Evolutionary conservation across 35 echinoderm and acorn worm species (phyloP), one percentile per base, ranked within the genome.

Genomic region (Eucidaris tribuloides): DNA sequence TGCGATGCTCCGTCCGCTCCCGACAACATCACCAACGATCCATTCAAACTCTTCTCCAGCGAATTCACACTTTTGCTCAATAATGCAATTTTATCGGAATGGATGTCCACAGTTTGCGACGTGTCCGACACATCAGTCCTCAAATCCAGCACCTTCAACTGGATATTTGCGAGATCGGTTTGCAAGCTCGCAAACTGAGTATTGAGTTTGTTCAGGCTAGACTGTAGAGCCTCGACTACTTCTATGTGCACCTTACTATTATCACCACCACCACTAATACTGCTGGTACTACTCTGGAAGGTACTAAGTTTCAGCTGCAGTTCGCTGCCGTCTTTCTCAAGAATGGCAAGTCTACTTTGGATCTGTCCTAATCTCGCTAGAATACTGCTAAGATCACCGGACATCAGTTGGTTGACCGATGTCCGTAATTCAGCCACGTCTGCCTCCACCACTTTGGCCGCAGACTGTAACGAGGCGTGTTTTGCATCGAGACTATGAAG

Each of bases 141-240:
- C 36, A 92, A 22, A 33, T 81, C 50, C 39, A 18, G 34, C 3
- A 87, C 48, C 33, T 87, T 80, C 31, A 59, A 65, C 40, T 92
- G 83, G 55, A 92, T 74, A 41, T 40, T 76, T 36, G 50, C 48
- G 27, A 87, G 54, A 29, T 81, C 60, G 28, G 90, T 87, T 46
- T 92, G 83, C 62, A 92, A 35, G 35, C 49, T 64, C 60, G 84
- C 65, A 81, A 92, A 63, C 42, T 92, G 48, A 33, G 61, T 42
- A 58, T 60, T 71, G 24, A 92, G 77, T 57, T 81, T 85, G 54
- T 87, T 83, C n/a, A 59, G 24, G 35, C 43, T 66, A 43, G 41
- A 19, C 39, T 65, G 58, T 11, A 83, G 22, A 24, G 15, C 5
- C 17, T 20, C 20, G 31, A 83, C 13, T 40, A 50, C 30, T 17